These are phyloP conservation scores for Homalodisca vitripennis DNA, from an alignment of 1,140 invertebrate genomes.

Conservation along the genomic window DNA sequence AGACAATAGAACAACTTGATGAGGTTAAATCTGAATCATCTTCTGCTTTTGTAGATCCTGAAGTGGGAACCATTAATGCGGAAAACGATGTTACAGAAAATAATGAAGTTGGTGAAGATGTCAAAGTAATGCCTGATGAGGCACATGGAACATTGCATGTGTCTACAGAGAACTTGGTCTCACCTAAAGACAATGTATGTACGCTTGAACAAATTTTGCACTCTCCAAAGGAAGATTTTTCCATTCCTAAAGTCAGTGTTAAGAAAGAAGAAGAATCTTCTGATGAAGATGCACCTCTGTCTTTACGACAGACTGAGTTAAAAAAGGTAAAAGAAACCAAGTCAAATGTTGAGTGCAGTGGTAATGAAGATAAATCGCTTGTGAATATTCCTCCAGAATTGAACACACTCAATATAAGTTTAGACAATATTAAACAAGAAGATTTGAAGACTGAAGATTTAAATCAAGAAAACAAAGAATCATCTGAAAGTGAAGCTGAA, in stretches of 20 bases:
- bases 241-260: not conserved
- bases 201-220: too few species aligned
- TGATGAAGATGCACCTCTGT: conserved; percentile 28
- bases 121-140: not conserved
- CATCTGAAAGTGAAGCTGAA: conserved; percentile 20
- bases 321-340: conserved; percentile 30
- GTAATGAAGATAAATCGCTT: too few species aligned
- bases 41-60: not conserved
- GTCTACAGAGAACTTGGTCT: not conserved
- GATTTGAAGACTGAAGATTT: conserved; percentile 1
- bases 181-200: not conserved
- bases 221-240: not conserved
- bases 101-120: too few species aligned
- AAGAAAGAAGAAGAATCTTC: conserved; percentile 14
- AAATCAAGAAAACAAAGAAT: not conserved
- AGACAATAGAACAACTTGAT: conserved; percentile 5
- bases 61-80: not conserved
- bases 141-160: not conserved
- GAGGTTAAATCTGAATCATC: not conserved
- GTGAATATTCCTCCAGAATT: too few species aligned
- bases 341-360: conserved; percentile 7
- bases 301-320: conserved; percentile 24
- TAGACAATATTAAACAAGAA: too few species aligned
- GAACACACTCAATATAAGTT: too few species aligned
- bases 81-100: conserved; percentile 10